Base-by-base conservation (phyloP, 2,797 vertebrate genomes). In the Gambelia wislizenii region DNA sequence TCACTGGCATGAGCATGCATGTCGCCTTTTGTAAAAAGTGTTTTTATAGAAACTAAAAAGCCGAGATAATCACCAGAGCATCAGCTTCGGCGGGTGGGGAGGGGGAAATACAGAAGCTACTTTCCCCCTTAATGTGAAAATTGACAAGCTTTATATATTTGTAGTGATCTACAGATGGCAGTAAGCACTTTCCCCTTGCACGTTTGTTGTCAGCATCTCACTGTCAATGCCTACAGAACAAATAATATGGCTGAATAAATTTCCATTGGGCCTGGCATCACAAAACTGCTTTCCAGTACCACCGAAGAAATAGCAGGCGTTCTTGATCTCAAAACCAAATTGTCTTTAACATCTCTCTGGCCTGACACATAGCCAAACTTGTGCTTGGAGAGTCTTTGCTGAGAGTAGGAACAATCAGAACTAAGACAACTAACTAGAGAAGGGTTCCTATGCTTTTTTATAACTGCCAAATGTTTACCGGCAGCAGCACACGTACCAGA, bases 1-100 rank as follows among this genome's bases (percentile, higher is more conserved):
- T 95, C 86, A 78, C 49, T 89, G 92, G 93, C 93, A 93, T 90
- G 94, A 91, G 87, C 92, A 72, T 93, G 89, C 80, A 90, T 90
- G 88, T 39, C 85, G 87, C 87, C 92, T 90, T 88, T 36, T 89
- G 91, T 91, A 95, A 91, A 86, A 87, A 93, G 83, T 89, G 79
- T 84, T 92, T 92, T 52, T 85, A 93, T 76, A 89, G 30, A 67
- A 93, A 39, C 6, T 1, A 85, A 94, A 44, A 88, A 87, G 72
- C 92, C 91, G 91, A 94, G 94, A 39, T 92, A 49, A 78, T 61
- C 49, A 7, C 39, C 52, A 87, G 89, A 90, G 0, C 1, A 2
- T 8, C 69, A 1, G 1, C 72, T 33, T 74, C 42, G 47, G 2
- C 3, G n/a, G 64, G 30, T 39, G 27, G 1, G 8, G 6, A 7